Evolutionary conservation across 2,888 invertebrate genomes (phyloP).

Genomic region (Gryllus longicercus): DNA sequence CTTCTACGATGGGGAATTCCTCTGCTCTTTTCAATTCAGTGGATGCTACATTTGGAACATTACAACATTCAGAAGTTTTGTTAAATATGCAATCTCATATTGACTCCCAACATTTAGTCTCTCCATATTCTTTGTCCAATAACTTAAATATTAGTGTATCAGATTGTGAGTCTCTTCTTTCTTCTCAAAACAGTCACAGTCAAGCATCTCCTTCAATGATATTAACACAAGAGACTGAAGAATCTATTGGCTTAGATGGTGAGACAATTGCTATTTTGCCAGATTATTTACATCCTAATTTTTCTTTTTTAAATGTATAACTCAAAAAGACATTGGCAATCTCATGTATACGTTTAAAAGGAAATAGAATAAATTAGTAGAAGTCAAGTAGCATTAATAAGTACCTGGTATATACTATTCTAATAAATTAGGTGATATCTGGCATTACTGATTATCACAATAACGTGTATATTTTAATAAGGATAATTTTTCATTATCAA

Average conservation of each 20-base stretch:
- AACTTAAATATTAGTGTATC: not conserved
- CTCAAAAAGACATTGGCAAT: not conserved
- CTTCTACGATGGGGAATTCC: not conserved
- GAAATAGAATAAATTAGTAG: too few relatives aligned
- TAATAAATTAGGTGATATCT: too few relatives aligned
- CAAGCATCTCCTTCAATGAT: constrained; percentile 17
- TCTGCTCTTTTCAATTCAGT: not conserved
- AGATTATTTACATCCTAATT: not conserved
- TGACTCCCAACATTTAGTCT: not conserved
- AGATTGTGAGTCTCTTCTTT: not conserved
- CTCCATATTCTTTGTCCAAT: not conserved
- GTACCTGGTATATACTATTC: too few relatives aligned
- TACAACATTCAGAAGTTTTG: not conserved
- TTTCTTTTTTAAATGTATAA: not conserved
- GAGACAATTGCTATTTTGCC: not conserved
- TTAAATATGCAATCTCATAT: constrained; percentile 1
- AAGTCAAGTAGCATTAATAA: too few relatives aligned
- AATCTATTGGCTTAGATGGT: constrained; percentile 4
- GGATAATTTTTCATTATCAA: too few relatives aligned
- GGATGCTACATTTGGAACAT: not conserved
- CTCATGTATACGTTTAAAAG: too few relatives aligned
- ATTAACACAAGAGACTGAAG: not conserved
- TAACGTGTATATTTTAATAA: too few relatives aligned
- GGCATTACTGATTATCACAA: too few relatives aligned
- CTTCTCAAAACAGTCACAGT: not conserved